Evolutionary conservation across 2,888 invertebrate genomes (phyloP), one percentile per base, ranked within the genome.

Genomic region (Eucriotettix oculatus): DNA sequence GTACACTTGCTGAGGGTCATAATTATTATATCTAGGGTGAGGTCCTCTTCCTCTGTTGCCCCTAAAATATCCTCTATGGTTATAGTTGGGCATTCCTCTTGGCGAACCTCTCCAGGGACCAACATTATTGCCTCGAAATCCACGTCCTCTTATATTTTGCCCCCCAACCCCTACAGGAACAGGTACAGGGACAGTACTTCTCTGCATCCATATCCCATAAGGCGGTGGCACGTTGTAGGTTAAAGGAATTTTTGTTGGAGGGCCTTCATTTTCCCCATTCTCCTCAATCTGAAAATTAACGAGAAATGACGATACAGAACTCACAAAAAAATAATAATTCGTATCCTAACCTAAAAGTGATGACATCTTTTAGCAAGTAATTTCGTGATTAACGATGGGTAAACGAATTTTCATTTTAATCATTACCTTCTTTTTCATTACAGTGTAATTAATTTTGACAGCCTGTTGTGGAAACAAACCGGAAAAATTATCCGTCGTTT

Each of bases 71-170:
- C 54, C 58, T 48, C 48, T 48, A 48, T 12, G 48, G 11, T 52
- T 53, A 41, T 59, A 54, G 16, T 52, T 56, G n/a, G 56, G 55
- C 59, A 59, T 59, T 1, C 58, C 58, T 10, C 59, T 59, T n/a
- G 56, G 52, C 10, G 48, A 44, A 54, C 59, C 54, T 42, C 59
- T 54, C 14, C 44, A 42, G 10, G 58, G 53, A 42, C 52, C 58
- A 16, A 29, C 55, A 42, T 56, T 48, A 12, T 17, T 56, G 9
- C 55, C 48, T 17, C 59, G 59, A 59, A 56, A 56, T 40, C 48
- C 58, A 29, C 29, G 29, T 41, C 42, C 52, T 48, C 48, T 44
- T 1, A 52, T 57, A 48, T 57, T 57, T 16, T 29, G 29, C 3
- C 29, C 29, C 29, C 29, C 29, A 29, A 29, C 29, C 7, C 29